Evolutionary conservation across 1,140 invertebrate genomes (phyloP).

Genomic region (Micrasema minimum): DNA sequence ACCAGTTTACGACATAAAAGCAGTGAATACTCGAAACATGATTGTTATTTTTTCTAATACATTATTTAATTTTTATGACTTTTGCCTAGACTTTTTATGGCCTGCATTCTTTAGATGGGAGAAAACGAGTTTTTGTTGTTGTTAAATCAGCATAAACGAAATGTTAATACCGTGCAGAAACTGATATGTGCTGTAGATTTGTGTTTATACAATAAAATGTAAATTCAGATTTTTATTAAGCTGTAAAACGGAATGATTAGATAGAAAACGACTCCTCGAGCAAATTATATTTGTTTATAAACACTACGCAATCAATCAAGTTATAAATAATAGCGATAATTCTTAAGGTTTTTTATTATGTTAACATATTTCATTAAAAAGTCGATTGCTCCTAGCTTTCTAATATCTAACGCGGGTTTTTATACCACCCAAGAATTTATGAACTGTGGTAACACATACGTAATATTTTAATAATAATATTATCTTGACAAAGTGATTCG

Average conservation of each 20-base stretch:
- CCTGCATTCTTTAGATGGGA: constrained; percentile 2
- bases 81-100: neutral
- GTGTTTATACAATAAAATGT: neutral
- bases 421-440: neutral
- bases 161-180: neutral
- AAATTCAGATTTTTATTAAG: neutral
- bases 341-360: too few relatives aligned
- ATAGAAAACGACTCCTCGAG: neutral
- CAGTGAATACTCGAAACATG: neutral
- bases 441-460: neutral
- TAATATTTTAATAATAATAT: neutral
- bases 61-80: constrained; percentile 10
- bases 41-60: constrained; percentile 4
- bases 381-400: too few relatives aligned
- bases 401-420: too few relatives aligned
- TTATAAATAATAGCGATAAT: too few relatives aligned
- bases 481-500: neutral
- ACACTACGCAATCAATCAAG: too few relatives aligned
- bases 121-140: neutral
- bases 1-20: constrained; percentile 11
- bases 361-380: too few relatives aligned
- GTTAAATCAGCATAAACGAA: neutral
- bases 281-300: neutral
- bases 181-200: neutral
- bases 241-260: neutral